Conservation (phyloP, 2,797 vertebrate species). For the Sylvilagus floridanus region DNA sequence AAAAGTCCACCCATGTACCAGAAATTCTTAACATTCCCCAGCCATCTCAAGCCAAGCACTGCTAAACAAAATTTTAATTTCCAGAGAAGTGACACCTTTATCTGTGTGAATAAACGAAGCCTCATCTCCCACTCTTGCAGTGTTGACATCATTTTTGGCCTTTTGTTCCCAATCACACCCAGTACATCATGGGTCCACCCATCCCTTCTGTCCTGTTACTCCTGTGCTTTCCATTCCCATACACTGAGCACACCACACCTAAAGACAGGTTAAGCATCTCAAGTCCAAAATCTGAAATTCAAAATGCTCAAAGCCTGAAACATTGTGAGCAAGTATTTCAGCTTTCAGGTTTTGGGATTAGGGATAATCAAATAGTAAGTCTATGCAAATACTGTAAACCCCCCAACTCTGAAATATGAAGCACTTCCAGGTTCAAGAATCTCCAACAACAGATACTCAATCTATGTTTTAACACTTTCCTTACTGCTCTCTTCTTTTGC, state of each 20-base stretch:
- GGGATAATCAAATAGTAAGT: not conserved
- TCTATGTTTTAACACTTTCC: not conserved
- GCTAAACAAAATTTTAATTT: not conserved
- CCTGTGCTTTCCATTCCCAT: not conserved
- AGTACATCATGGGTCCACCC: not conserved
- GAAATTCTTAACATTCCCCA: not conserved
- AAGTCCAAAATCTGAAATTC: not conserved
- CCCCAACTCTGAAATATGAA: not conserved
- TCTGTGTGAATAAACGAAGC: not conserved
- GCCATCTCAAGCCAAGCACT: not conserved
- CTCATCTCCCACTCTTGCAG: not conserved
- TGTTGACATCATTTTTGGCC: not conserved
- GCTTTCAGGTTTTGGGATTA: not conserved
- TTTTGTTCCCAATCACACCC: not conserved
- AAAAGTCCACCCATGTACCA: not conserved
- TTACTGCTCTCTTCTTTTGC: not conserved
- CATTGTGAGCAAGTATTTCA: not conserved
- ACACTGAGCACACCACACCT: not conserved
- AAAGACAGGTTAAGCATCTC: not conserved
- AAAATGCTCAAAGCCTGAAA: not conserved
- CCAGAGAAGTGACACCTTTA: not conserved
- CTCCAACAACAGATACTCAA: not conserved
- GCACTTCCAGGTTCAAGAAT: not conserved
- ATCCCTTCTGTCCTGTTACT: not conserved
- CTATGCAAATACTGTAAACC: not conserved